A percentile compares a stretch with the other conserved stretches of the same genome.
phyloP scores from a whole-genome alignment of 2,797 vertebrate genomes.

The Sorex maritimensis region DNA sequence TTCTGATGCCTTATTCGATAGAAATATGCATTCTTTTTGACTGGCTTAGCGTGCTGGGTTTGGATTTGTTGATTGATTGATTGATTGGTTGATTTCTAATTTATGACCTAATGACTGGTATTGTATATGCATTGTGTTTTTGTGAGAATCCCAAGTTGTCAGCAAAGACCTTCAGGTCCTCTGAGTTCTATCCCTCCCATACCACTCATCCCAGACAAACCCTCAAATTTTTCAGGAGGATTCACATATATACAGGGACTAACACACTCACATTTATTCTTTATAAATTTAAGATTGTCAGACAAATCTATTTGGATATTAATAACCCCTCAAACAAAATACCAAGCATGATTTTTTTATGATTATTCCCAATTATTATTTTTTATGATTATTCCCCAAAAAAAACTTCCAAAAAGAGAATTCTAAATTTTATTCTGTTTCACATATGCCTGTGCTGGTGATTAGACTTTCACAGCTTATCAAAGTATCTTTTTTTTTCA shows the following conservation, averaged over 20 bases:
- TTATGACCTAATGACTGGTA: background rate
- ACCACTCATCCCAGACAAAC: background rate
- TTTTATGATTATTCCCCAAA: background rate
- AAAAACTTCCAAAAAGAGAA: background rate
- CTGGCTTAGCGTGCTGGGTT: no score
- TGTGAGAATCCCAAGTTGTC: background rate
- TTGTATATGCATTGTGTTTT: background rate
- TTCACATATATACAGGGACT: background rate
- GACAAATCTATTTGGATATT: background rate
- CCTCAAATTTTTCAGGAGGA: background rate
- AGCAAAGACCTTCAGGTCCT: background rate
- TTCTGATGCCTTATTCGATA: conserved; percentile 5
- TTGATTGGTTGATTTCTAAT: background rate
- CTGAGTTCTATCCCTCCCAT: background rate
- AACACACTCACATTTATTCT: background rate
- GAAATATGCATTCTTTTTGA: background rate
- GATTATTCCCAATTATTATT: background rate
- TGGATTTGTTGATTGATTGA: no score
- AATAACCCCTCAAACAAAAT: background rate
- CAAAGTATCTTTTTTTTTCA: no score
- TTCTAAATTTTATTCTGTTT: conserved; percentile 3
- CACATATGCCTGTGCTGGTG: no score
- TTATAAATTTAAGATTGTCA: background rate
- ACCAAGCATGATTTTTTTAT: background rate
- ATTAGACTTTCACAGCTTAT: no score